phyloP scores from a whole-genome alignment of 2,888 invertebrate species.

The Lasioglossum oenotherae region DNA sequence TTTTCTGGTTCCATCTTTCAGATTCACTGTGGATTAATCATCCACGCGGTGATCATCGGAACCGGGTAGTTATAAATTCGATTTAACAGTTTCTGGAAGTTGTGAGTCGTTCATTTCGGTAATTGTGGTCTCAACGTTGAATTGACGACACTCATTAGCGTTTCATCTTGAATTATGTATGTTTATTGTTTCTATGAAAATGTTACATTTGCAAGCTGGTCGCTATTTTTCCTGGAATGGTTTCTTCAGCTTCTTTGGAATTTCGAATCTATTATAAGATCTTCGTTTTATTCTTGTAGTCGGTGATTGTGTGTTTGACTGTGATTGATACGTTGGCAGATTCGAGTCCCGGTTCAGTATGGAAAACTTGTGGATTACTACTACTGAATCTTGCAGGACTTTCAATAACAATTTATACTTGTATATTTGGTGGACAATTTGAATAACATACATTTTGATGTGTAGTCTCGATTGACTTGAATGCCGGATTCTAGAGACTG shows the following conservation, averaged over 20 bases:
- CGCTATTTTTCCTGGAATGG: background rate
- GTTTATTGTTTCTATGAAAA: background rate
- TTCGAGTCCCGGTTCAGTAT: background rate
- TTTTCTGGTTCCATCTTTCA: background rate
- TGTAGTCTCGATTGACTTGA: background rate
- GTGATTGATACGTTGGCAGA: background rate
- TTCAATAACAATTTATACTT: background rate
- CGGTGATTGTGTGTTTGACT: background rate
- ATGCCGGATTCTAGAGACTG: background rate
- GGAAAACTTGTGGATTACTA: background rate
- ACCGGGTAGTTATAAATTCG: background rate
- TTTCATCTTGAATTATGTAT: background rate
- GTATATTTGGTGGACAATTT: background rate
- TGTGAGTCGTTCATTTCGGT: background rate
- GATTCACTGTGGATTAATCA: background rate
- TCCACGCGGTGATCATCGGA: background rate
- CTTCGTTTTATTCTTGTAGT: background rate
- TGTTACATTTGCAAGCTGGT: background rate
- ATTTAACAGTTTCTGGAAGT: background rate
- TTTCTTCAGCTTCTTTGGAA: background rate
- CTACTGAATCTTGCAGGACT: too few relatives aligned
- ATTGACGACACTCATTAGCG: background rate
- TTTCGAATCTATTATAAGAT: background rate
- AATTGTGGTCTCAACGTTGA: background rate
- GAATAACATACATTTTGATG: background rate